Evolutionary conservation across 2,797 vertebrate genomes (phyloP).

Genomic region (Rhabdophis nuchalis): DNA sequence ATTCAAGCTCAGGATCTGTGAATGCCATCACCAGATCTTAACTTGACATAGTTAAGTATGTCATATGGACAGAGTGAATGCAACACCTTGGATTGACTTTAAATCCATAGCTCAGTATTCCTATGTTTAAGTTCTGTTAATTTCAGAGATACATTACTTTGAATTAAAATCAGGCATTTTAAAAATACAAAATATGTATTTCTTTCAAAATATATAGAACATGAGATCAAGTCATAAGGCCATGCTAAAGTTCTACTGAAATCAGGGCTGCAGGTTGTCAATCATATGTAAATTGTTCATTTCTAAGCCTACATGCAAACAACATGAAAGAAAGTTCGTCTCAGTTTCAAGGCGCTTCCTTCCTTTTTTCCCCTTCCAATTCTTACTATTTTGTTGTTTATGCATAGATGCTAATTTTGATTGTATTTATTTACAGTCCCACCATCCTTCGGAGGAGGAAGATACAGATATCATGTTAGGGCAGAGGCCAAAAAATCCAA

Average conservation of each 20-base stretch:
- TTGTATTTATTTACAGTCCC: conserved; percentile 82
- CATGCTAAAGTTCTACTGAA: background rate
- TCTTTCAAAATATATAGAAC: background rate
- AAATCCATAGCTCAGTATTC: background rate
- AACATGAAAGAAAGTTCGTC: conserved; percentile 24
- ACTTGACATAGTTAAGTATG: background rate
- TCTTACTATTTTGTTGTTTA: conserved; percentile 39
- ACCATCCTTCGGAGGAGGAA: conserved; percentile 81
- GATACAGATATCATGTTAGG: conserved; percentile 90
- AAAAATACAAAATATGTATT: background rate
- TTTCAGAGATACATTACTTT: background rate
- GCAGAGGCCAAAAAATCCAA: conserved; percentile 88
- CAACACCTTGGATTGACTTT: background rate
- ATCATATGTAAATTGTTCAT: background rate
- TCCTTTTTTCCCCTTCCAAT: conserved; percentile 51
- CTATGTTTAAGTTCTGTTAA: background rate
- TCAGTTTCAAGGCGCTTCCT: conserved; percentile 32
- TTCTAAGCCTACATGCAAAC: background rate
- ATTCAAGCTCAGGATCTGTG: background rate
- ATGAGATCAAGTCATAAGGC: background rate
- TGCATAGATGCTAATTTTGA: conserved; percentile 61
- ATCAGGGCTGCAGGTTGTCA: background rate
- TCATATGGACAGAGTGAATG: background rate
- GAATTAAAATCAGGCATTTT: background rate
- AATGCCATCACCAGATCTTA: background rate